phyloP scores from a whole-genome alignment of 2,113 vertebrate species.

The Albula goreensis region DNA sequence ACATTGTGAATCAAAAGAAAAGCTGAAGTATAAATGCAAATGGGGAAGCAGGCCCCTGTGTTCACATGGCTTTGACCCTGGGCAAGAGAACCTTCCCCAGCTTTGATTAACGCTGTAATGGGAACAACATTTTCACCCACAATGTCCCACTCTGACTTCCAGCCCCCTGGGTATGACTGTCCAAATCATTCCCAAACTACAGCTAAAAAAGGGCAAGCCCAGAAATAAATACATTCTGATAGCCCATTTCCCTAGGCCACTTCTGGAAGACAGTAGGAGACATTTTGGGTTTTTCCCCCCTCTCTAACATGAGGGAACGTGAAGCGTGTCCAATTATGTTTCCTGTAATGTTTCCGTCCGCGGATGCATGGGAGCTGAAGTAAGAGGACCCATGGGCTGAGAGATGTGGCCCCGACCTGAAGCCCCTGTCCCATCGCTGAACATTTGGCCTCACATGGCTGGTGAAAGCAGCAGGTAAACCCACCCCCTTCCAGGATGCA shows the following conservation, averaged over 20 bases:
- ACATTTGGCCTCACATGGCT: too few relatives aligned
- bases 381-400: too few relatives aligned
- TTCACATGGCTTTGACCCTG: not conserved
- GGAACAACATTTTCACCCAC: conserved; percentile 68
- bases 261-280: not conserved
- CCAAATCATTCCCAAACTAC: conserved; percentile 73
- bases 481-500: too few relatives aligned
- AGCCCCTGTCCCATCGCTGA: too few relatives aligned
- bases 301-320: not conserved
- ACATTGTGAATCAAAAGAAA: not conserved
- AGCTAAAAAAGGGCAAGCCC: conserved; percentile 48
- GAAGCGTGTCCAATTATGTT: not conserved
- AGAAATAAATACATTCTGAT: conserved; percentile 44
- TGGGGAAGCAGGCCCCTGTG: not conserved
- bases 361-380: too few relatives aligned
- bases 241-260: not conserved
- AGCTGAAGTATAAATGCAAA: not conserved
- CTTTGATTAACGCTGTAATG: conserved; percentile 70
- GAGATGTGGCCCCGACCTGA: too few relatives aligned
- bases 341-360: not conserved
- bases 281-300: not conserved
- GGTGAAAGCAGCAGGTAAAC: too few relatives aligned
- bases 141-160: conserved; percentile 57
- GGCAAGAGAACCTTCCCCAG: conserved; percentile 19
- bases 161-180: conserved; percentile 54